Conservation (phyloP, 2,888 invertebrate genomes). For the Pseudococcus viburni region DNA sequence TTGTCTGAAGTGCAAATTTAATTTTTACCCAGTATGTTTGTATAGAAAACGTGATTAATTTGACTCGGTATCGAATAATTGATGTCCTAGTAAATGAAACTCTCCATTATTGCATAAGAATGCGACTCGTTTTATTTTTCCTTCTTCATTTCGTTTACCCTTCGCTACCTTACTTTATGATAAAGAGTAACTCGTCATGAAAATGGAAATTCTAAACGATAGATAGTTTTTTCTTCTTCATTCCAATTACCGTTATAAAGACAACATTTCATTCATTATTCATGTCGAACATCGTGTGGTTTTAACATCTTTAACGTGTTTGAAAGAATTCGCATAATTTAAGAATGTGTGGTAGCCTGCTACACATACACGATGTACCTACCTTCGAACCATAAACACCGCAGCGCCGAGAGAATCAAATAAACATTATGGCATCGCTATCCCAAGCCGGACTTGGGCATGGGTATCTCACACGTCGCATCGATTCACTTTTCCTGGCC, state of each 20-base stretch:
- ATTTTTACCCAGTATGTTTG: slow-evolving; percentile 22
- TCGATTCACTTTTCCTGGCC: slow-evolving; percentile 40
- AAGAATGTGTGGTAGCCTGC: slow-evolving; percentile 39
- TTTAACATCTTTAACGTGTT: slow-evolving; percentile 61
- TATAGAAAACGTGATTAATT: slow-evolving; percentile 54
- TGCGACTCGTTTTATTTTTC: slow-evolving; percentile 5
- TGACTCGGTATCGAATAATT: slow-evolving; percentile 39
- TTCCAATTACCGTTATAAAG: slow-evolving; percentile 63
- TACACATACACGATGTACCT: slow-evolving; percentile 22
- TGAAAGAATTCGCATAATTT: slow-evolving; percentile 64
- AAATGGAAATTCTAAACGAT: slow-evolving; percentile 65
- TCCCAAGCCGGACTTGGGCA: neutral
- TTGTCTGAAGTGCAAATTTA: slow-evolving; percentile 41
- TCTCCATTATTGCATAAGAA: slow-evolving; percentile 59
- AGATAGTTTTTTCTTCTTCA: slow-evolving; percentile 54
- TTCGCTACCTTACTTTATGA: slow-evolving; percentile 15
- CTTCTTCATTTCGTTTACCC: slow-evolving; percentile 10
- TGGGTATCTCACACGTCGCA: neutral
- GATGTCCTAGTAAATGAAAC: slow-evolving; percentile 53
- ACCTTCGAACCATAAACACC: neutral
- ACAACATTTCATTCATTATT: slow-evolving; percentile 66
- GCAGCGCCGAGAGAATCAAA: slow-evolving; percentile 7
- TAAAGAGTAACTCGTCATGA: slow-evolving; percentile 64
- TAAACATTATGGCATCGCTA: slow-evolving; percentile 32
- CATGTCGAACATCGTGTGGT: slow-evolving; percentile 65